Evolutionary conservation across 2,113 vertebrate genomes (phyloP), one percentile per base, ranked within the genome.

Genomic region (Toxostoma redivivum): DNA sequence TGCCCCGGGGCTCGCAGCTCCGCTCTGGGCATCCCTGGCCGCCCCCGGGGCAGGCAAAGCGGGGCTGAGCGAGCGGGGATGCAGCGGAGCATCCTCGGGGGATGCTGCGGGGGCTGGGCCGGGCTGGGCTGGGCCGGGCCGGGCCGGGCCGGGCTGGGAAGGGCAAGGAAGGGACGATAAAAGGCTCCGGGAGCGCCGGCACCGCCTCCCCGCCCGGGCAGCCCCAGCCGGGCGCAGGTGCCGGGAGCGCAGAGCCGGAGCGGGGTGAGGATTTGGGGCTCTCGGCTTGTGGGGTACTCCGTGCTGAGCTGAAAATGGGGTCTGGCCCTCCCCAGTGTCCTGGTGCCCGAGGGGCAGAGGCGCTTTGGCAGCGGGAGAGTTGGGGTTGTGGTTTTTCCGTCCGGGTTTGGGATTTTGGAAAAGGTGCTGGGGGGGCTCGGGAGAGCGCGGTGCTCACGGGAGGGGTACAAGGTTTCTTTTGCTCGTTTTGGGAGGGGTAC

Each of bases 101-200:
- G 57, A 54, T 25, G 13, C 74, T 4, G 66, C 12, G 20, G 40
- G 53, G 42, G 24, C 40, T 0, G 44, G 42, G 50, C 35, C 0
- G 25, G 13, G 42, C 31, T 0, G 62, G 28, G 51, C 16, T 0
- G 50, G 38, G 48, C 25, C 1, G 54, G 37, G 42, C 6, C 0
- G 31, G 37, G 51, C 6, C 1, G 23, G 56, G 45, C 4, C 1
- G 51, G 40, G 50, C 27, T 4, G 56, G 45, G 53, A 3, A 1
- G 33, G 38, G 40, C 6, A 2, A 12, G 56, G 31, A 2, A 4
- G 11, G 60, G 74, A 18, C 28, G 86, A 64, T 92, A 91, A 92
- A 94, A 92, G 12, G 44, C 72, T 72, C 33, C 20, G 5, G 66
- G 7, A 28, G 40, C 7, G 0, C 3, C 7, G 1, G 65, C 4